Evolutionary conservation across 2,888 invertebrate species (phyloP).

Genomic region (Gerosis bhagava): DNA sequence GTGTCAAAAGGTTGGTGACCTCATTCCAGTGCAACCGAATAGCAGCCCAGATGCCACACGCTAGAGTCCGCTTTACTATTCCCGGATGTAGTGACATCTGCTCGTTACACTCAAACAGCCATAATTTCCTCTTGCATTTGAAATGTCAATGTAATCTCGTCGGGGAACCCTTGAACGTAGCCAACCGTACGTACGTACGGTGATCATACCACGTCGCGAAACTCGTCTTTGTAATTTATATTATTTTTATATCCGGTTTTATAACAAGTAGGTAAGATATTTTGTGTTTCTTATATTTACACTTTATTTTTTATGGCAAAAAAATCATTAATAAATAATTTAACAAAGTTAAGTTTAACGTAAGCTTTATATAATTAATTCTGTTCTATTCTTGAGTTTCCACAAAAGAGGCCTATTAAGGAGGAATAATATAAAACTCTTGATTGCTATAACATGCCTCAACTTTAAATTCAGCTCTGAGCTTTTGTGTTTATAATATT

Average conservation of each 20-base stretch:
- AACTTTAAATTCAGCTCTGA: too few relatives aligned
- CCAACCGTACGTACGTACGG: conserved; percentile 11
- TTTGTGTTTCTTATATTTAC: too few relatives aligned
- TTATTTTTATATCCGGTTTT: not conserved
- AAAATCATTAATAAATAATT: too few relatives aligned
- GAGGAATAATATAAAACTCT: too few relatives aligned
- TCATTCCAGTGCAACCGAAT: conserved; percentile 54
- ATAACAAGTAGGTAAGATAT: not conserved
- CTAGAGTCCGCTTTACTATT: conserved; percentile 43
- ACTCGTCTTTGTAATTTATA: not conserved
- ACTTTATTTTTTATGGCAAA: too few relatives aligned
- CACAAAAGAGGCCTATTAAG: too few relatives aligned
- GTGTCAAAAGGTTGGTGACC: conserved; percentile 81
- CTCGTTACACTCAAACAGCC: conserved; percentile 38
- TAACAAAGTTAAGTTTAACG: too few relatives aligned
- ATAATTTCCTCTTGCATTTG: conserved; percentile 57
- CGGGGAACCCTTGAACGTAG: conserved; percentile 22
- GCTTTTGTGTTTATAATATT: too few relatives aligned
- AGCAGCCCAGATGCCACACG: conserved; percentile 47
- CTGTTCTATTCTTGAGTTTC: too few relatives aligned
- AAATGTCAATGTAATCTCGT: conserved; percentile 51
- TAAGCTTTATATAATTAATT: too few relatives aligned
- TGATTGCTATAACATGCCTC: too few relatives aligned
- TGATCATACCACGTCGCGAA: conserved; percentile 1
- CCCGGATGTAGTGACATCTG: conserved; percentile 43